Base-by-base conservation (phyloP, 2,113 vertebrate genomes). In the Neodon shergylaensis region DNA sequence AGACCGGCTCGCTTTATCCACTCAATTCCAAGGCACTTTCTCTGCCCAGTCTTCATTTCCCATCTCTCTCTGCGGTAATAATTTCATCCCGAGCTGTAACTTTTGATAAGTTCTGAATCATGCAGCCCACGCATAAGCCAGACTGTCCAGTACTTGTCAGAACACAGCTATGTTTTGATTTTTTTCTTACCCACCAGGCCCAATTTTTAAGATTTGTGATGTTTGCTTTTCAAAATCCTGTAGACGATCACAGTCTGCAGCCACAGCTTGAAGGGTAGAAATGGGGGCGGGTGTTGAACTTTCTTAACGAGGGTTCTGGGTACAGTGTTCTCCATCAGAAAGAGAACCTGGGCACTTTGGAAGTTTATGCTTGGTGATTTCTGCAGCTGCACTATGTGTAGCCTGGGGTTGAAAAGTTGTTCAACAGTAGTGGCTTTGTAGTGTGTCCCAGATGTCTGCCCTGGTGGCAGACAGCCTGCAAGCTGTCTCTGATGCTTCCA, bases 121-220 rank as follows among this genome's bases (percentile, higher is more conserved):
- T 0, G 3, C n/a, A 77, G 72, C 66, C 66, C 61, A 54, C 89
- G 26, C 73, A 0, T 17, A 73, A 42, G 5, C 6, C 13, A 39
- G 52, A 17, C 68, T 91, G 78, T 78, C 92, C 28, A 72, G 52
- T 36, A 47, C 63, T 49, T 44, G 73, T 86, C 92, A 44, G 91
- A 95, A 73, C 10, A 3, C 52, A 47, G 36, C 72, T 58, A 24
- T 28, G 49, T 74, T 91, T 94, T 83, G 13, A 63, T 61, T 88
- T 76, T 28, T 66, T 72, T 95, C 74, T 65, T 78, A 89, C 16
- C 47, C 19, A 93, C 36, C 21, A 79, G 11, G 52, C 49, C 61
- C 52, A 94, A 63, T 33, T 95, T 85, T 73, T 19, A 47, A 97
- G 73, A 74, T 74, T 88, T 22, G 61, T 68, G 31, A 58, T 77